Conservation (phyloP, 35 echinoderm and acorn worm species). For the Nesometra sesokonis region DNA sequence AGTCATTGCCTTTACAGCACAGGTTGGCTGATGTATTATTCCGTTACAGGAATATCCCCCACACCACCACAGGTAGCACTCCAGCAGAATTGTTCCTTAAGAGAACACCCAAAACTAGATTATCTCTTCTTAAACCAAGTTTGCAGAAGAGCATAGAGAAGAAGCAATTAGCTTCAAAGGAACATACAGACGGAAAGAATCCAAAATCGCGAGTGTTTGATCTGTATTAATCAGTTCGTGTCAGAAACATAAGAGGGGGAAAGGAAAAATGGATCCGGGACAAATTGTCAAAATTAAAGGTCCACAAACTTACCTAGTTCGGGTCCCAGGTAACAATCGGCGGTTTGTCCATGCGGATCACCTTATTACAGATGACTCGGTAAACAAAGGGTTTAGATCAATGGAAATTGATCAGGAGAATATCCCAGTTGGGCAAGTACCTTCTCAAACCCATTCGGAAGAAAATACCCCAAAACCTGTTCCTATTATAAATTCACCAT, state of each 20-base stretch:
- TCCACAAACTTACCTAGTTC: conserved; percentile 18
- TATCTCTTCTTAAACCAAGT: conserved; percentile 3
- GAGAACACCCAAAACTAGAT: conserved; percentile 5
- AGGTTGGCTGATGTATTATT: conserved; percentile 30
- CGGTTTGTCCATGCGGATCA: conserved; percentile 34
- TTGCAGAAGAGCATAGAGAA: no score
- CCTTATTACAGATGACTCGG: conserved; percentile 27
- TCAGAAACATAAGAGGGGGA: no score
- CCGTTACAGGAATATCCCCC: conserved; percentile 21
- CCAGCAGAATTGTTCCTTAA: conserved; percentile 24
- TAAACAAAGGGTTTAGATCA: neutral
- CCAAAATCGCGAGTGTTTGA: conserved; percentile 9
- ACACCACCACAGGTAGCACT: conserved; percentile 26
- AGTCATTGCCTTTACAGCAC: conserved; percentile 6
- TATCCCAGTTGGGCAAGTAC: no score
- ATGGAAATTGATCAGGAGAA: no score
- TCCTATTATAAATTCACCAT: no score
- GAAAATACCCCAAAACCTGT: no score
- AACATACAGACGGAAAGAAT: neutral
- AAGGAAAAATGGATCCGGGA: conserved; percentile 17
- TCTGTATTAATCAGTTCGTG: neutral
- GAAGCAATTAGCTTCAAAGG: neutral
- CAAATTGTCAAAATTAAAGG: neutral
- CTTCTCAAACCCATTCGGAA: no score
- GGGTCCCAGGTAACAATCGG: conserved; percentile 23